Evolutionary conservation across 2,113 vertebrate species (phyloP).

Genomic region (Lophotis ruficrista): DNA sequence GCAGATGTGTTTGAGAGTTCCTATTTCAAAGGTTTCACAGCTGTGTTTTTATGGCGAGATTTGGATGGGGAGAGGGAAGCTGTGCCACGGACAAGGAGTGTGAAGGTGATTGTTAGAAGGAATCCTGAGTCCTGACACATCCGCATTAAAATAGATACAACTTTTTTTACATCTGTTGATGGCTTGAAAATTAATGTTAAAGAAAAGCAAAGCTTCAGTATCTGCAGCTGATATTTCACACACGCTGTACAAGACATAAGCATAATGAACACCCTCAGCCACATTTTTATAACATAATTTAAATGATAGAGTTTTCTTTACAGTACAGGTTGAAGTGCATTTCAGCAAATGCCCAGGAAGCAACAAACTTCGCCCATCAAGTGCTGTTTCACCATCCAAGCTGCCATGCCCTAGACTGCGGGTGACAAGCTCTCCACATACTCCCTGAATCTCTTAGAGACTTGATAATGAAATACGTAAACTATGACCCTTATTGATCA

Average conservation of each 20-base stretch:
- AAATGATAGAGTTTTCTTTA: constrained; percentile 32
- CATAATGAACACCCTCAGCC: constrained; percentile 17
- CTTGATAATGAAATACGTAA: constrained; percentile 68
- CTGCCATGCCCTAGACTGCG: background rate
- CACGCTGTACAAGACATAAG: constrained; percentile 1
- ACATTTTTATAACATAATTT: constrained; percentile 6
- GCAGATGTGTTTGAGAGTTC: background rate
- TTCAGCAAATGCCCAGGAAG: background rate
- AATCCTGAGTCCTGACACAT: background rate
- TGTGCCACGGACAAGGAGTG: background rate
- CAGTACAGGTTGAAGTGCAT: background rate
- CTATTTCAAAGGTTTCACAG: background rate
- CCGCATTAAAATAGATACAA: background rate
- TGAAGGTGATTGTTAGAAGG: background rate
- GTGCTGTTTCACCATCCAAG: background rate
- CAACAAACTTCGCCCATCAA: background rate
- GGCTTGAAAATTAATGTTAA: constrained; percentile 63
- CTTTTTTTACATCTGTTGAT: constrained; percentile 22
- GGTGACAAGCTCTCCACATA: constrained; percentile 33
- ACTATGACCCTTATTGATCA: constrained; percentile 63
- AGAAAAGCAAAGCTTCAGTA: constrained; percentile 38
- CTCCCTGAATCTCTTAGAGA: constrained; percentile 35
- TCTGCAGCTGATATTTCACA: constrained; percentile 29
- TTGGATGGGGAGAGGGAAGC: background rate
- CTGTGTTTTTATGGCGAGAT: background rate